Base-by-base conservation (phyloP, 2,113 vertebrate genomes). In the Plecotus auritus region DNA sequence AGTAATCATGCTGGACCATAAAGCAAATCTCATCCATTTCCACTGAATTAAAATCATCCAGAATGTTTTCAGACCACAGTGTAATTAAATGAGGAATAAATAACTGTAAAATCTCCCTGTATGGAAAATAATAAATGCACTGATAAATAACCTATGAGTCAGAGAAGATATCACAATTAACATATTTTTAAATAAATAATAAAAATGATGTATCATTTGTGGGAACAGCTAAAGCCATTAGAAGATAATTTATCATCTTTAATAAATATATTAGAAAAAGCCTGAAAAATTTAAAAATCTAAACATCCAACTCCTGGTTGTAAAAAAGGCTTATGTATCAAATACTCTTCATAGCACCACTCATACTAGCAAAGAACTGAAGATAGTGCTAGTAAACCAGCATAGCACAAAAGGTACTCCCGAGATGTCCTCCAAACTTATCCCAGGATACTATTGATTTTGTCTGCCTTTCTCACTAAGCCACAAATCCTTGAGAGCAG, bases 371-470 rank as follows among this genome's bases (percentile, higher is more conserved):
- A 17, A 18, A 56, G 35, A 35, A 10, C 77, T 7, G 14, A 51
- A 69, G n/a, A 16, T 37, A 16, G 70, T 0, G 5, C 5, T 23
- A 28, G 40, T 0, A 9, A 37, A 14, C 28, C 12, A 4, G 9
- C 37, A 26, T 22, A 18, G n/a, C 23, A 23, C 37, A 26, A 2
- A 13, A 9, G 47, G 59, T 0, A 9, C 30, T 22, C 23, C 49
- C 14, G 23, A 26, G 11, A 5, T 3, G 2, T 18, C 20, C 16
- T 4, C 0, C 4, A 30, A 10, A 3, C 0, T 2, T 17, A 56
- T 1, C 61, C n/a, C 64, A 16, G 35, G 78, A 12, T 0, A 23
- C 0, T 26, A 20, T 2, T 51, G 1, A 5, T 4, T 2, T n/a
- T 20, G 12, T 11, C 51, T 42, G 78, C 40, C 18, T 14, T 54